Base-by-base conservation (phyloP, 2,113 vertebrate species). In the Microtus pennsylvanicus region DNA sequence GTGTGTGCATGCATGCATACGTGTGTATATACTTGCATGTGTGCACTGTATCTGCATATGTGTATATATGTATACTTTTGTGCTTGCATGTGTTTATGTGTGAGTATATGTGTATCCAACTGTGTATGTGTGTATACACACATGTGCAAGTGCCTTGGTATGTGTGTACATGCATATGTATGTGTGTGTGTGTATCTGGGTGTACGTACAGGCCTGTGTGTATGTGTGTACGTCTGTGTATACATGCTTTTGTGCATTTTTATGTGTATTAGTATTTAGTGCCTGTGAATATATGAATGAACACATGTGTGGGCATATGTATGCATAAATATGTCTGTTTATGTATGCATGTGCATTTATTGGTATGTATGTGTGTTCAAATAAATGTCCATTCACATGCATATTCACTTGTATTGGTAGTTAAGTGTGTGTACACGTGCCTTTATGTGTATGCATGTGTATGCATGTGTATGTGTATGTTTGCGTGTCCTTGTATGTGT, bases 251-350 rank as follows among this genome's bases (percentile, higher is more conserved):
- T 26, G 30, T 78, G 24, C 28, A 33, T 47, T 35, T 16, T 11
- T 65, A 30, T 38, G 55, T 61, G 35, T 83, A n/a, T 47, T 21
- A n/a, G 55, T 2, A 7, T 72, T 4, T 58, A 58, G 24, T 14
- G 22, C 3, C 8, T 11, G 38, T 42, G 45, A 11, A 55, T 45
- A 35, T 35, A 47, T n/a, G 10, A 24, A 47, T 22, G 35, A 0
- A 30, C n/a, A 1, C 5, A 26, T 12, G 42, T 9, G 12, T 33
- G 11, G 13, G 13, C 0, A 0, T 4, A 5, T 17, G 47, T n/a
- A 38, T 69, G n/a, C 5, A 70, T 8, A 0, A 28, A n/a, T n/a
- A 35, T 55, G 50, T 80, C 21, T 1, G 30, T 17, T 16, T 26
- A 11, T 7, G 16, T 5, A 52, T 14, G 30, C 17, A 47, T n/a